Evolutionary conservation across 2,888 invertebrate species (phyloP), one percentile per base, ranked within the genome.

Genomic region (Harpalus rubripes): DNA sequence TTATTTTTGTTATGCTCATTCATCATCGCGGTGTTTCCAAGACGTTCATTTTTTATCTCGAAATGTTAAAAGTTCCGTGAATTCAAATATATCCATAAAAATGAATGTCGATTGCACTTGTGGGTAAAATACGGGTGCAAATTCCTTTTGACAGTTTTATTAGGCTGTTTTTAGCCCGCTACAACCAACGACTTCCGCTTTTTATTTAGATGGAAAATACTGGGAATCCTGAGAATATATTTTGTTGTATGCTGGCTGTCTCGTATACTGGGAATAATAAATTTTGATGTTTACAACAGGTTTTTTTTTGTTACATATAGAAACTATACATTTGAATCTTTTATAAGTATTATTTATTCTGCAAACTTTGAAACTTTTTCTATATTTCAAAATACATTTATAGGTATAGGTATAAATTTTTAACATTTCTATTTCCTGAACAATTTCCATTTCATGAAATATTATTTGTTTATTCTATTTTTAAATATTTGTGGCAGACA

Each of bases 21-120:
- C 41, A 68, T 68, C 68, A 68, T 15, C 39, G 68, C 32, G 68
- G 6, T 68, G 39, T 68, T 68, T 63, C 7, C 32, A 6, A n/a
- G 41, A 68, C 68, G 32, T 68, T 68, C 68, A 68, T 68, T 68
- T 68, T 68, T 68, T 68, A 63, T 32, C 68, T 6, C 39, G 15
- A 32, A 68, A 68, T 32, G 68, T 68, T 68, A 39, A 68, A 68
- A 68, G 32, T 68, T 68, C 68, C 15, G 32, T 15, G 68, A 15
- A 68, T 39, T 7, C 68, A 26, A 68, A 68, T 68, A 63, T 63
- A 68, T 68, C 68, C 68, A 68, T 68, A 68, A 68, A 68, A 68
- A 68, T 68, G 32, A 68, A 68, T 68, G 68, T 68, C 68, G 68
- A 68, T 68, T 39, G 68, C 68, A 68, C 39, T 68, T 68, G 68